Conservation (phyloP, 2,888 invertebrate genomes). For the Scelioninae gen. 1 region DNA sequence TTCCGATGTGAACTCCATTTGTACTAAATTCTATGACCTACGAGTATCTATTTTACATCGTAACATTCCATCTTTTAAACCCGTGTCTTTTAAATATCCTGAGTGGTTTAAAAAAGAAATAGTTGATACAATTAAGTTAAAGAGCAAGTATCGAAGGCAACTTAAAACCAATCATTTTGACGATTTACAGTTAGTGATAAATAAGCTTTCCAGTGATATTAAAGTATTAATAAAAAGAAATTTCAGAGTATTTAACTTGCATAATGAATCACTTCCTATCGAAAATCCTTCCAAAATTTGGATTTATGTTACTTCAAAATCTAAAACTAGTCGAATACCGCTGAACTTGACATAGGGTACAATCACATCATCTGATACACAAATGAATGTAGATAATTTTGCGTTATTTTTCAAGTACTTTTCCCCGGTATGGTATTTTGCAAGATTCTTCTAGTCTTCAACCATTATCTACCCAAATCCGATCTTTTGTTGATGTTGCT, state of each 20-base stretch:
- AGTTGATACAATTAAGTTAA: constrained; percentile 3
- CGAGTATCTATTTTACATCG: neutral
- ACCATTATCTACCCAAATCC: neutral
- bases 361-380: neutral
- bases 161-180: neutral
- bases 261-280: too few relatives aligned
- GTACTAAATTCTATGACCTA: neutral
- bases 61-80: too few relatives aligned
- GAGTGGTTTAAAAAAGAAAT: neutral
- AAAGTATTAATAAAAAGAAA: too few relatives aligned
- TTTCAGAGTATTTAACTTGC: too few relatives aligned
- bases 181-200: too few relatives aligned
- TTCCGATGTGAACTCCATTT: too few relatives aligned
- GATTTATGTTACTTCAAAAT: neutral
- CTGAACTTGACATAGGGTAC: neutral
- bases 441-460: neutral
- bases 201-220: too few relatives aligned
- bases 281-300: neutral
- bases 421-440: neutral
- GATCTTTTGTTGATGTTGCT: neutral
- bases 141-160: neutral
- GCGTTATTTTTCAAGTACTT: neutral
- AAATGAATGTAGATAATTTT: neutral
- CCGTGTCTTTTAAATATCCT: neutral
- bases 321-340: neutral